Evolutionary conservation across 2,113 vertebrate species (phyloP), one percentile per base, ranked within the genome.

Genomic region (Oryzias curvinotus): DNA sequence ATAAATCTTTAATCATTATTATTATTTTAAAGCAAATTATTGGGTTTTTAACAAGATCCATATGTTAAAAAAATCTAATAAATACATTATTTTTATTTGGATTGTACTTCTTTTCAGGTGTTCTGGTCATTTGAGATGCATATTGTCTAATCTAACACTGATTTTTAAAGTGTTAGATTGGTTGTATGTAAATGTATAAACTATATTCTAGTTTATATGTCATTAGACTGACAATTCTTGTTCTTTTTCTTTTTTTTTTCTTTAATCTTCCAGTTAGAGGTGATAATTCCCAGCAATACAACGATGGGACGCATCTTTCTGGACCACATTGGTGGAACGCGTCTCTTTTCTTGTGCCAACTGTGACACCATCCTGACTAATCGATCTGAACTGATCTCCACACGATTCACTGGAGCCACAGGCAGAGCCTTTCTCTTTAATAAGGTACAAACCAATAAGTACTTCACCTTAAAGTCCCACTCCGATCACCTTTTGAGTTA

Each of bases 381-480:
- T 62, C 92, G 97, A 13, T 97, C 97, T 0, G 96, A 99, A 85
- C 95, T 99, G 55, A 99, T 98, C 89, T 98, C 96, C 23, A 99
- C 97, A 8, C 95, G 96, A 43, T 99, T 99, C 82, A 99, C 97
- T 5, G 97, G 97, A 5, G 96, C 97, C 78, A 99, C 97, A 0
- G 97, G 97, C 75, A 90, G 96, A 82, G 97, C 97, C 1, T 99
- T 99, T 85, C 95, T 98, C 87, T 99, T 98, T 87, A 99, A 99
- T 82, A 99, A 99, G 96, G 96, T 95, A 81, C 17, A 75, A 18
- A 21, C 0, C 16, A 26, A 26, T 17, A 2, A 8, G 8, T 36
- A 8, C 8, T 36, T 36, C 8, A 7, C 8, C 36, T 10, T 10
- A 12, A 36, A 36, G 8, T 36, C 36, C 36, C 7, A 7, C 30